Base-by-base conservation (phyloP, 2,797 vertebrate species). In the Poeciliopsis turneri region DNA sequence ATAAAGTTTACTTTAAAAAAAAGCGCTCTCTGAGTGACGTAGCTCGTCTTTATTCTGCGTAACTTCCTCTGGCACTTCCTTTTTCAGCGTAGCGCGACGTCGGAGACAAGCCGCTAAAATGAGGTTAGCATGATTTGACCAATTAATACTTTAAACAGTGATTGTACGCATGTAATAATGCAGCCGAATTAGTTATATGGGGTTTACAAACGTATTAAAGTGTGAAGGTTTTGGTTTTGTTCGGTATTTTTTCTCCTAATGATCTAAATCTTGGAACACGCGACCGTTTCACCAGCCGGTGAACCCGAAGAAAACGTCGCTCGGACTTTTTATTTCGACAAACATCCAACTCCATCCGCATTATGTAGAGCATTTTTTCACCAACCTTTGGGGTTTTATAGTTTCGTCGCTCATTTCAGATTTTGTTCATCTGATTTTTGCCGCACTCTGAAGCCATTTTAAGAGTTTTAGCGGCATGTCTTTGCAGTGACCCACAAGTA, bases 21-120 rank as follows among this genome's bases (percentile, higher is more conserved):
- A 59, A 43, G 78, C 89, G 68, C 86, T 30, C 43, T 0, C 15
- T 47, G 12, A 33, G 76, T n/a, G 25, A 2, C 15, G 3, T 0
- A 0, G 55, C 6, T 0, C 75, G 77, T 46, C 49, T 93, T 92
- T 95, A 95, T 92, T 77, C 53, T n/a, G 75, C 90, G 92, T 87
- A 85, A 94, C 87, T 95, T 88, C 93, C 95, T 5, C 0, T 0
- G 0, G 0, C 0, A 39, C 88, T 88, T 94, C 93, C 95, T 96
- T 95, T 70, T 96, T 93, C 93, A 84, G 47, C 92, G 86, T 88
- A 91, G 88, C 82, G 36, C 66, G 91, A 75, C 79, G 74, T 49
- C 86, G 86, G 83, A 66, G 75, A 85, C 43, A 0, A 74, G 75
- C 76, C 2, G 78, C 79, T 1, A 93, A 93, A 84, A 96, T 96